Evolutionary conservation across 1,140 invertebrate species (phyloP).

Genomic region (Drosophila ambigua): DNA sequence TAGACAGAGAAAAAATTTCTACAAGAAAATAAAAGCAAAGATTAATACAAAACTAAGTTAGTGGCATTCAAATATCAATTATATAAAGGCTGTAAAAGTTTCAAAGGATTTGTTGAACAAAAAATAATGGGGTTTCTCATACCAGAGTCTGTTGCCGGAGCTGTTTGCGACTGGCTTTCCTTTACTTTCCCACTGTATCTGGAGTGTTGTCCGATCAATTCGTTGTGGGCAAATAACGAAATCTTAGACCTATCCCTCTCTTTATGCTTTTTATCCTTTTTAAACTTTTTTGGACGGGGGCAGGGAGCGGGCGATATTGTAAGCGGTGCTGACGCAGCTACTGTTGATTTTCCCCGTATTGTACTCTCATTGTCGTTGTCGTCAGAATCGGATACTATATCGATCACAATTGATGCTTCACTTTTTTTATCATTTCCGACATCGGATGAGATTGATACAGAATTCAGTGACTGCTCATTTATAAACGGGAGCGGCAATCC

Average conservation of each 20-base stretch:
- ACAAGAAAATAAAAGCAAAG: background rate
- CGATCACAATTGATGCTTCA: conserved; percentile 64
- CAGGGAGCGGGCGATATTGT: conserved; percentile 20
- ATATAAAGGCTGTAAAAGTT: too few relatives aligned
- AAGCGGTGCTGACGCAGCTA: conserved; percentile 5
- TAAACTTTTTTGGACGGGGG: conserved; percentile 55
- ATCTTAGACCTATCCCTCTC: conserved; percentile 25
- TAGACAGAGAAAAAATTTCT: conserved; percentile 78
- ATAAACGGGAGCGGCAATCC: conserved; percentile 9
- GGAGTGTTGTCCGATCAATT: conserved; percentile 16
- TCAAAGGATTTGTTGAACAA: too few relatives aligned
- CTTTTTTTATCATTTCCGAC: conserved; percentile 65
- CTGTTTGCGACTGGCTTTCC: conserved; percentile 7
- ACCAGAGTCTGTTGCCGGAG: conserved; percentile 50
- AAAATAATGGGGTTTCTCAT: background rate
- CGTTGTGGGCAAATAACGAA: conserved; percentile 24
- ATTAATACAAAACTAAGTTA: background rate
- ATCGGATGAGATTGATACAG: conserved; percentile 51
- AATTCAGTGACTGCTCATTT: conserved; percentile 55
- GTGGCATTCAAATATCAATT: background rate
- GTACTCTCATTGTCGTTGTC: conserved; percentile 48
- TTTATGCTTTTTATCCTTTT: conserved; percentile 68
- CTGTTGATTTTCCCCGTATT: background rate
- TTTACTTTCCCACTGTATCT: conserved; percentile 23
- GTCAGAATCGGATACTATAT: conserved; percentile 76